phyloP scores from a whole-genome alignment of 2,113 vertebrate species.

The Chrysochloris asiatica region DNA sequence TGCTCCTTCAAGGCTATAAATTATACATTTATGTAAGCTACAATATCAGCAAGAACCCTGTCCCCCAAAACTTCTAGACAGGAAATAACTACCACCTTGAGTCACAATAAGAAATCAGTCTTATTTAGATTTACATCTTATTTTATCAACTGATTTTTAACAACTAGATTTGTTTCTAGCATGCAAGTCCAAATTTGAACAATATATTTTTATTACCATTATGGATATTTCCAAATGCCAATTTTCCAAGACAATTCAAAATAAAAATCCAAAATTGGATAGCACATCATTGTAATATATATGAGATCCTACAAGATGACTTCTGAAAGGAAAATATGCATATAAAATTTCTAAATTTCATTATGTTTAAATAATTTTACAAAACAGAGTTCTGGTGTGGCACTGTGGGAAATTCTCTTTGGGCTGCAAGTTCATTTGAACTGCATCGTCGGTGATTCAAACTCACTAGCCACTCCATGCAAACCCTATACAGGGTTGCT shows the following conservation, averaged over 20 bases:
- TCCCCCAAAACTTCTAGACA: not conserved
- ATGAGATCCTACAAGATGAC: not conserved
- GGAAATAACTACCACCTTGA: not conserved
- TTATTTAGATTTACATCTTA: not conserved
- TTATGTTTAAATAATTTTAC: not conserved
- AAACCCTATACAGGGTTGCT: no score
- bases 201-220: no score
- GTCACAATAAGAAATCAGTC: not conserved
- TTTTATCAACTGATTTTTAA: not conserved
- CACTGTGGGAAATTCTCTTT: no score
- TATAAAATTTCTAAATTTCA: slow-evolving; percentile 10
- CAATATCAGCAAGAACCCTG: not conserved
- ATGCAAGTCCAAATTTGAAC: slow-evolving; percentile 18
- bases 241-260: slow-evolving; percentile 16
- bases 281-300: not conserved
- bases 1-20: not conserved
- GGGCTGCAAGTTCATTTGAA: no score
- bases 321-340: not conserved
- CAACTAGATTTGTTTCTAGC: not conserved
- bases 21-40: not conserved
- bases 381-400: no score
- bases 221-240: no score
- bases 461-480: no score
- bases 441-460: no score
- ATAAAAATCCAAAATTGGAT: not conserved